Base-by-base conservation (phyloP, 1,140 invertebrate species). In the Trichonephila clavipes region DNA sequence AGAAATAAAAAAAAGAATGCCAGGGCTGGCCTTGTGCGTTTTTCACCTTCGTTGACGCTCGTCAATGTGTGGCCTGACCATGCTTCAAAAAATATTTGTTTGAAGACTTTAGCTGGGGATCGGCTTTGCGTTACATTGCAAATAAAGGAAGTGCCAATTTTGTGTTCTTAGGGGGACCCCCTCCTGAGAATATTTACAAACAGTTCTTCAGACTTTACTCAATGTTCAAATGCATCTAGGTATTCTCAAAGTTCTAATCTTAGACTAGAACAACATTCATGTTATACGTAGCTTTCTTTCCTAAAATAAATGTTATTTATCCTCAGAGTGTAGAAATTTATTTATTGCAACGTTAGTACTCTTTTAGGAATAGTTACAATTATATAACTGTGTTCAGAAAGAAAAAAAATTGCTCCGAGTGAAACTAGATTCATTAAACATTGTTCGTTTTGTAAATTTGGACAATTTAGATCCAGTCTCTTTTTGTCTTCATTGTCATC, bases 281-380 rank as follows among this genome's bases (percentile, higher is more conserved):
- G 58, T 85, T 85, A 85, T 85, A 85, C 58, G 81, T 92, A 92
- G 90, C 24, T 66, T 85, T 40, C 2, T 89, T 89, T 88, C 62
- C 62, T 88, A 34, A 92, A 83, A 4, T 92, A 28, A 85, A 92
- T 85, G 82, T 92, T 92, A 92, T 92, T 92, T 92, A 92, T 92
- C 77, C 81, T 51, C 24, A 83, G 61, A 44, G 24, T 51, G 51
- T 92, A 92, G 81, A 92, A 92, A 85, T 59, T 92, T 92, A 92
- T 92, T 92, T 92, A 92, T 92, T 92, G 81, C 81, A 66, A 85
- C 85, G 83, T 85, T 85, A 85, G 44, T 85, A 61, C 12, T n/a
- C 28, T 85, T 85, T 85, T 85, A 85, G 83, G 51, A 40, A 58
- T 85, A 59, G 83, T 85, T 85, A 85, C 34, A 61, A 40, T 77